Evolutionary conservation across 2,797 vertebrate species (phyloP).

Genomic region (Anas bahamensis): DNA sequence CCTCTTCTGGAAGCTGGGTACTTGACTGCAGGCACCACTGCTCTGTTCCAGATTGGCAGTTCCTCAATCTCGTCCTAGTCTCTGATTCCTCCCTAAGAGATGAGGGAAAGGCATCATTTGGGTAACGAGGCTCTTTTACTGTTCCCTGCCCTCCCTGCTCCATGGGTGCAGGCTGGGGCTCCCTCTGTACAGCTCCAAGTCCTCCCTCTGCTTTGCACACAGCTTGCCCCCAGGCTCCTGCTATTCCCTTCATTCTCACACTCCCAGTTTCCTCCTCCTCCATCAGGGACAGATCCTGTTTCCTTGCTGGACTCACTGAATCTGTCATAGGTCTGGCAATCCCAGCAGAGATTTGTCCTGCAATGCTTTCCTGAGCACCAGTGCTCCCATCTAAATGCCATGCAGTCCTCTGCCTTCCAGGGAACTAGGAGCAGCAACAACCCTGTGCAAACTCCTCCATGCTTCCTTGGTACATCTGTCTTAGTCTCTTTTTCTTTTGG

Average conservation of each 20-base stretch:
- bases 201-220: background rate
- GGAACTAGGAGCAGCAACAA: background rate
- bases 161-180: background rate
- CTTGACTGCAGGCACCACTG: background rate
- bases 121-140: background rate
- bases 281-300: background rate
- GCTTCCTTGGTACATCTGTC: rapidly evolving
- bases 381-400: background rate
- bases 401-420: background rate
- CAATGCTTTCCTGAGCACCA: background rate
- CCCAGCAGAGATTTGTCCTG: background rate
- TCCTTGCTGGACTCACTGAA: background rate
- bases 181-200: background rate
- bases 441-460: background rate
- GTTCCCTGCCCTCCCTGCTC: background rate
- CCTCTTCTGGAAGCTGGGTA: background rate
- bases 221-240: background rate
- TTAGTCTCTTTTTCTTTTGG: background rate
- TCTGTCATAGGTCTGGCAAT: background rate
- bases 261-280: background rate
- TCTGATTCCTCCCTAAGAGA: background rate
- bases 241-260: background rate
- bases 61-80: background rate
- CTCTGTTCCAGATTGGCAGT: constrained; percentile 1
- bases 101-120: rapidly evolving